phyloP scores from a whole-genome alignment of 2,113 vertebrate species.

The Nettapus auritus region DNA sequence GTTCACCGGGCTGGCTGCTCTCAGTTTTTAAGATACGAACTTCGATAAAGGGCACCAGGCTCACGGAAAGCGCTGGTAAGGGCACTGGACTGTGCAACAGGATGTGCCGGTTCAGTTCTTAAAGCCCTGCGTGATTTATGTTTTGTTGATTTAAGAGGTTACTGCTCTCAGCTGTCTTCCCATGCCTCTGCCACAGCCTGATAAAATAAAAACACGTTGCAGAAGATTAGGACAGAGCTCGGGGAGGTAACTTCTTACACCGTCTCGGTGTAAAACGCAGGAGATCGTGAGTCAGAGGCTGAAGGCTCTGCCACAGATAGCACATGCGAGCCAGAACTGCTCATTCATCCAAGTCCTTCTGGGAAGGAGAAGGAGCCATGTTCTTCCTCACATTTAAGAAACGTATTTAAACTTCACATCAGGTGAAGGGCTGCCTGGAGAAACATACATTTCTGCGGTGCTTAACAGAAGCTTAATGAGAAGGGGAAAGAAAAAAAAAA shows the following conservation, averaged over 20 bases:
- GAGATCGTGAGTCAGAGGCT: conserved; percentile 23
- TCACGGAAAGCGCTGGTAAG: background rate
- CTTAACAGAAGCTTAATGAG: background rate
- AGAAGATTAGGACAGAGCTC: background rate
- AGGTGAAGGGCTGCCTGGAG: background rate
- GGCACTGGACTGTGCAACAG: background rate
- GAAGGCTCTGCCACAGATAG: conserved; percentile 7
- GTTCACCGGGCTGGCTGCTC: background rate
- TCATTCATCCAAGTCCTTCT: background rate
- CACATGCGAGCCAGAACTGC: background rate
- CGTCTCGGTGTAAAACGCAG: background rate
- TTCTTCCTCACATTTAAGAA: background rate
- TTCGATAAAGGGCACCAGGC: background rate
- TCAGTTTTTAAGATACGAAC: background rate
- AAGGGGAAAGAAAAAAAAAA: background rate
- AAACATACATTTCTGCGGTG: background rate
- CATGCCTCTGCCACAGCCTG: background rate
- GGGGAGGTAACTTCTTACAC: conserved; percentile 4
- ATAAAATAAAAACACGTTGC: background rate
- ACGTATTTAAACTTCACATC: background rate
- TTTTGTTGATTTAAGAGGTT: background rate
- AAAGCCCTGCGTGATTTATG: background rate
- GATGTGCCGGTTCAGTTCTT: conserved; percentile 1
- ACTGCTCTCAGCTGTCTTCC: background rate
- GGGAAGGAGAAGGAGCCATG: background rate